Conservation (phyloP, 2,797 vertebrate genomes). For the Syngnathus acus region DNA sequence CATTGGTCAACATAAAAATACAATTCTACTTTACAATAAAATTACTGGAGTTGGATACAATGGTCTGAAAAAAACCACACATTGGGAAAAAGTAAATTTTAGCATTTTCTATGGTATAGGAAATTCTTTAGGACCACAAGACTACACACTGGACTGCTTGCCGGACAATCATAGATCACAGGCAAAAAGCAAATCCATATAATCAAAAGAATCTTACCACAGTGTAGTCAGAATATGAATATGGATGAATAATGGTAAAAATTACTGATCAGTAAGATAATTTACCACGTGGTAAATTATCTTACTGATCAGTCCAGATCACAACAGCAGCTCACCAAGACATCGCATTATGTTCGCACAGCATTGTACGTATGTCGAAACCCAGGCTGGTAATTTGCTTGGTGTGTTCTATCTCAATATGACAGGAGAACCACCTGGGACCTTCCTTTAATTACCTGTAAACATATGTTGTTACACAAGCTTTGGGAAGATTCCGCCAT, state of each 20-base stretch:
- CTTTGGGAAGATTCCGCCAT: constrained; percentile 51
- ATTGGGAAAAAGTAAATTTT: too few species aligned
- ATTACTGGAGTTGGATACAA: too few species aligned
- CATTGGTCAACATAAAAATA: too few species aligned
- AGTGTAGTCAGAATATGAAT: too few species aligned
- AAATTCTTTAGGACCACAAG: too few species aligned
- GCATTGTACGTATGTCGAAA: background rate
- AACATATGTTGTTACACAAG: constrained; percentile 67
- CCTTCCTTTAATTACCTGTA: constrained; percentile 70
- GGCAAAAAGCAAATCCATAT: too few species aligned
- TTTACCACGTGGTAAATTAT: background rate
- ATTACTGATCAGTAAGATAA: background rate
- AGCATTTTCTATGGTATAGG: too few species aligned
- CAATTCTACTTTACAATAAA: too few species aligned
- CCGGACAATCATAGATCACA: too few species aligned
- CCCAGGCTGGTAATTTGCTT: constrained; percentile 61
- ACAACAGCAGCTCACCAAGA: constrained; percentile 30
- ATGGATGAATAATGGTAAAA: background rate
- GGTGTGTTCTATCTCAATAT: constrained; percentile 62
- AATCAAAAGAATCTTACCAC: too few species aligned
- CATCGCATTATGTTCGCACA: constrained; percentile 23
- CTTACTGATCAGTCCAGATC: background rate
- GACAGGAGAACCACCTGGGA: constrained; percentile 63
- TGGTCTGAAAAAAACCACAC: too few species aligned
- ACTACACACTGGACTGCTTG: too few species aligned